Evolutionary conservation across 2,888 invertebrate species (phyloP).

Genomic region (Melieria omissa): DNA sequence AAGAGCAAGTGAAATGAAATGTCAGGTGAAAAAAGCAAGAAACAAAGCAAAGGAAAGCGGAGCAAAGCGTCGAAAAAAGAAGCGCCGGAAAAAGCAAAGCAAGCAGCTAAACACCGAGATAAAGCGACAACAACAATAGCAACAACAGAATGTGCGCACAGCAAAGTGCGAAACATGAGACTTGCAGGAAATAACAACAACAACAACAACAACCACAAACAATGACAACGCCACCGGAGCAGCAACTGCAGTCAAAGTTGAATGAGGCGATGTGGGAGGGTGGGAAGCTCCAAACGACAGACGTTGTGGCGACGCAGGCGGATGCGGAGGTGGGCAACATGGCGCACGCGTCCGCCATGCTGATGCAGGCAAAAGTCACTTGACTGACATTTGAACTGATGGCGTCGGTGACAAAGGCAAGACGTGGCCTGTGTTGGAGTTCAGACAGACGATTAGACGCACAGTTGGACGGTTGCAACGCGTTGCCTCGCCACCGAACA

Average conservation of each 20-base stretch:
- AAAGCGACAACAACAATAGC: not conserved
- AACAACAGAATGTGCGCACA: not conserved
- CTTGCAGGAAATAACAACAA: not conserved
- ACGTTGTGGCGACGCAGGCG: too few relatives aligned
- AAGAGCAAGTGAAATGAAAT: not conserved
- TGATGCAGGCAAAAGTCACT: too few relatives aligned
- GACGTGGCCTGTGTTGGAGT: too few relatives aligned
- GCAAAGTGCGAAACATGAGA: not conserved
- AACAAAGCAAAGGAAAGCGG: not conserved
- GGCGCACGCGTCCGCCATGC: too few relatives aligned
- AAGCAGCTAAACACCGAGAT: not conserved
- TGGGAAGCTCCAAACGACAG: not conserved
- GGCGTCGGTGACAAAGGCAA: too few relatives aligned
- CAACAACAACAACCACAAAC: not conserved
- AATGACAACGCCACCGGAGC: not conserved
- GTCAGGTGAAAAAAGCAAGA: not conserved
- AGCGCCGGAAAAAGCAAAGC: not conserved
- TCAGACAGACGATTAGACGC: too few relatives aligned
- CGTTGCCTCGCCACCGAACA: too few relatives aligned
- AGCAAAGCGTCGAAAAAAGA: not conserved
- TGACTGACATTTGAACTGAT: too few relatives aligned
- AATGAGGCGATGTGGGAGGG: not conserved
- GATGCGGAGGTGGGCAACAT: too few relatives aligned
- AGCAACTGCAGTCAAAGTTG: not conserved
- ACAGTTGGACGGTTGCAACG: too few relatives aligned